These are phyloP conservation scores for Neolamprologus sp. DNA, from an alignment of 2,113 vertebrate species.

Conservation along the genomic window DNA sequence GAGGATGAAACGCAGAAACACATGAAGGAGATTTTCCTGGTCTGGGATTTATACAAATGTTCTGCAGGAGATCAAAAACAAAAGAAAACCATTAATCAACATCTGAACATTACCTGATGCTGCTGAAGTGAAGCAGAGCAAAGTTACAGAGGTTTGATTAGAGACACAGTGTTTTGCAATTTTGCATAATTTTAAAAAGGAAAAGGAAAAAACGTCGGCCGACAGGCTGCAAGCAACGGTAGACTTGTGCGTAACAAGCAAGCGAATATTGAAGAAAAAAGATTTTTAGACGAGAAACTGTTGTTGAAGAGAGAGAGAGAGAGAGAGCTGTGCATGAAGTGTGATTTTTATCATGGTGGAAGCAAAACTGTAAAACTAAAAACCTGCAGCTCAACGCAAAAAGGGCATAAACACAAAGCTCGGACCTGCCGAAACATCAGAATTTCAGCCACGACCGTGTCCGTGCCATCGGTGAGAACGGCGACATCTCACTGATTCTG, in stretches of 20 bases:
- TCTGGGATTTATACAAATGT: not conserved
- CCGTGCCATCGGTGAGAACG: accelerated
- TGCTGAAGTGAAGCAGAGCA: not conserved
- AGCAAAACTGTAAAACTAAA: not conserved
- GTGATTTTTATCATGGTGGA: accelerated
- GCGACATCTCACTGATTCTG: accelerated
- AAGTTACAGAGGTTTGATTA: not conserved
- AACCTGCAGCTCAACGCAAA: accelerated
- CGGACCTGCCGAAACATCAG: accelerated
- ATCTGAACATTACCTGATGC: accelerated
- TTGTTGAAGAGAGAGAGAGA: accelerated
- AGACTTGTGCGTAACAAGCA: accelerated
- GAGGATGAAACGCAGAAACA: accelerated
- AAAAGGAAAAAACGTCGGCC: accelerated
- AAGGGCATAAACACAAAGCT: accelerated
- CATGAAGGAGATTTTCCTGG: accelerated
- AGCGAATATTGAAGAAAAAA: accelerated
- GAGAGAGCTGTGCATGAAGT: not conserved
- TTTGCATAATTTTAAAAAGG: not conserved
- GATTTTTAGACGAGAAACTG: accelerated
- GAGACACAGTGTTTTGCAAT: accelerated
- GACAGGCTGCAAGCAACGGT: accelerated
- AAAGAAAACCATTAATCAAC: accelerated
- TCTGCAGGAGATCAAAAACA: accelerated
- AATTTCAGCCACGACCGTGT: accelerated